These are phyloP conservation scores for Symphodus melops DNA, from an alignment of 2,113 vertebrate species.

Conservation along the genomic window DNA sequence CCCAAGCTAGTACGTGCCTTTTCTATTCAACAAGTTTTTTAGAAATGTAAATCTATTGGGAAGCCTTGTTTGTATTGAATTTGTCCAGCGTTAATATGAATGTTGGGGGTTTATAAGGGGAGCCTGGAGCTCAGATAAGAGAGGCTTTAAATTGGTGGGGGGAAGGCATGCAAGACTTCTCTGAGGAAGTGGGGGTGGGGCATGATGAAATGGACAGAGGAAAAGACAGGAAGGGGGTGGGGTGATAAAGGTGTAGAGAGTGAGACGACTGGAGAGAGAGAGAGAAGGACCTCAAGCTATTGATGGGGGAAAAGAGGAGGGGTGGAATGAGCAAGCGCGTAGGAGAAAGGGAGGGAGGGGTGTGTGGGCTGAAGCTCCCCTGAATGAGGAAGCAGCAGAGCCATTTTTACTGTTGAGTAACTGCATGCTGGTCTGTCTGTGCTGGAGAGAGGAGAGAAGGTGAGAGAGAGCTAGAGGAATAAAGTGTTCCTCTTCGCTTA, in stretches of 20 bases:
- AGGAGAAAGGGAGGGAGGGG: conserved; percentile 70
- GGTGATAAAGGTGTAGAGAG: conserved; percentile 72
- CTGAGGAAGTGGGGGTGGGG: conserved; percentile 75
- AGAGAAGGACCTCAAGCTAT: conserved; percentile 68
- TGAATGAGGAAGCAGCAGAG: conserved; percentile 87
- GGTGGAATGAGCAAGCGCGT: conserved; percentile 66
- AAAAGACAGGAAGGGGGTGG: conserved; percentile 71
- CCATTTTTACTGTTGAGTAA: conserved; percentile 87
- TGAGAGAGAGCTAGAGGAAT: conserved; percentile 64
- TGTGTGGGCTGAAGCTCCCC: conserved; percentile 80
- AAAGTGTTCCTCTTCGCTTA: conserved; percentile 62
- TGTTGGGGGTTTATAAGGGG: conserved; percentile 21
- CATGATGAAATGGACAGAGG: conserved; percentile 71
- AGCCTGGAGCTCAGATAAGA: conserved; percentile 53
- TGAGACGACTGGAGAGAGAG: neutral
- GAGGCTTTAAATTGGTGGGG: conserved; percentile 59
- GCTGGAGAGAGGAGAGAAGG: conserved; percentile 59
- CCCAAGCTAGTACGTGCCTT: too few relatives aligned
- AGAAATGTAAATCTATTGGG: neutral
- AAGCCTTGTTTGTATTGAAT: neutral
- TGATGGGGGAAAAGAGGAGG: conserved; percentile 72
- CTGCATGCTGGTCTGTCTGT: conserved; percentile 76
- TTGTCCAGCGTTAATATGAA: conserved; percentile 49
- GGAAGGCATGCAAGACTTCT: conserved; percentile 64
- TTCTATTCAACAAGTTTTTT: too few relatives aligned